Percentiles rank a stretch among this genome's conserved stretches.
Evolutionary conservation across 2,888 invertebrate genomes (phyloP).

Genomic region (Mystacides longicornis): DNA sequence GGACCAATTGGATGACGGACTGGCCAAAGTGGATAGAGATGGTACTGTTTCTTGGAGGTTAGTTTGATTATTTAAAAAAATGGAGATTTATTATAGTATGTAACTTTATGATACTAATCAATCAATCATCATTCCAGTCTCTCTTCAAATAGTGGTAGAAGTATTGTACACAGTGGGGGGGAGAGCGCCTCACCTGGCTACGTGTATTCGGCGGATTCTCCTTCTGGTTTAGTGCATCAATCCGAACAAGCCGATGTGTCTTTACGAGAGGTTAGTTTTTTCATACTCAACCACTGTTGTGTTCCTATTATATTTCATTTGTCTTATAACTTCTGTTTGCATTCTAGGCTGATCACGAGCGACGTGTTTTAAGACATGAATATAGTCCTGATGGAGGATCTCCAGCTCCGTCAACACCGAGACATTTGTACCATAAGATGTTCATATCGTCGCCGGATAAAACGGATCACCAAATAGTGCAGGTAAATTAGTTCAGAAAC

Average conservation of each 20-base stretch:
- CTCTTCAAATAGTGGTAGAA: slow-evolving; percentile 18
- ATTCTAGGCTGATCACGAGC: slow-evolving; percentile 5
- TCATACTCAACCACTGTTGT: too few species aligned
- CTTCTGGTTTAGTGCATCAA: slow-evolving; percentile 18
- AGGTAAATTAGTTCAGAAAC: background rate
- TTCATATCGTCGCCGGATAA: slow-evolving; percentile 46
- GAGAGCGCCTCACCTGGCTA: slow-evolving; percentile 18
- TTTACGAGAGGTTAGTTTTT: slow-evolving; percentile 16
- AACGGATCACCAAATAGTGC: slow-evolving; percentile 29
- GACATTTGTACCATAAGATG: slow-evolving; percentile 53
- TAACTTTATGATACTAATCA: background rate
- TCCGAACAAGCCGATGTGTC: slow-evolving; percentile 15
- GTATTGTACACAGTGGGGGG: slow-evolving; percentile 8
- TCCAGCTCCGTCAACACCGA: slow-evolving; percentile 42
- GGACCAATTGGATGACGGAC: slow-evolving; percentile 9
- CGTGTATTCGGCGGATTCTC: slow-evolving; percentile 20
- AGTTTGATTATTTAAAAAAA: background rate
- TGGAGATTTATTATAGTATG: background rate
- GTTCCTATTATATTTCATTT: background rate
- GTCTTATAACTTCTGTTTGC: background rate
- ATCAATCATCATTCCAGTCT: slow-evolving; percentile 4
- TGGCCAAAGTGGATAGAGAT: slow-evolving; percentile 13
- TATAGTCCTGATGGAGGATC: slow-evolving; percentile 39
- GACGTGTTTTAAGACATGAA: slow-evolving; percentile 39
- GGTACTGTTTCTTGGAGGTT: slow-evolving; percentile 18